Evolutionary conservation across 2,888 invertebrate species (phyloP), one percentile per base, ranked within the genome.

Genomic region (Polietes domitor): DNA sequence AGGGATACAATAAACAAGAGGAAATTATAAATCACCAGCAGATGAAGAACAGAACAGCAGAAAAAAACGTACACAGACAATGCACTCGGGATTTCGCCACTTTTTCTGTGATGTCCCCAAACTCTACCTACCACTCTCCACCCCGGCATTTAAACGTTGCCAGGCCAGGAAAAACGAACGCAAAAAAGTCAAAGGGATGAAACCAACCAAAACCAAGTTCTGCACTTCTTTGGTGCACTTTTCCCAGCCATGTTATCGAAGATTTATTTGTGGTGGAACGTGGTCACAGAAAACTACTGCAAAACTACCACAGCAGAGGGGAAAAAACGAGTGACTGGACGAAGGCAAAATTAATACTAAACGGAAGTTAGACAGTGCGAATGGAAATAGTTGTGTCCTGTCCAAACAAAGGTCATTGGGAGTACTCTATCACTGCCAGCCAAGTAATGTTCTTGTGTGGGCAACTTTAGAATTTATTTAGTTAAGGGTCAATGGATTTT

Each of bases 231-330:
- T 61, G 63, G 7, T 37, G 72, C 85, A 70, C 63, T 76, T 65
- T 78, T 55, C 12, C 70, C 58, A 21, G 50, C 9, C 32, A n/a
- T 61, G 58, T 70, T 80, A 75, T 80, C 77, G 63, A 77, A 77
- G 77, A 80, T 80, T 80, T 83, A 80, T 83, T 77, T 80, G 53
- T 41, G 32, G 37, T 37, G 71, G 63, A 77, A 74, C n/a, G n/a
- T 65, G 73, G 58, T 61, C 72, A 32, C 19, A 28, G 28, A 55
- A 53, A 58, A 70, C n/a, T n/a, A 68, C 43, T 43, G 19, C 15
- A 72, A 26, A 47, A 50, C 50, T 28, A 37, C 32, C 63, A 43
- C 24, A 17, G 24, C 10, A n/a, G 12, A 63, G 17, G 26, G 21
- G n/a, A n/a, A n/a, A n/a, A n/a, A n/a, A 32, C 47, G 47, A 47